A percentile compares a stretch with the other conserved stretches of the same genome.
These are phyloP conservation scores for Latrodectus hesperus DNA, from an alignment of 2,888 invertebrate species.

Conservation along the genomic window DNA sequence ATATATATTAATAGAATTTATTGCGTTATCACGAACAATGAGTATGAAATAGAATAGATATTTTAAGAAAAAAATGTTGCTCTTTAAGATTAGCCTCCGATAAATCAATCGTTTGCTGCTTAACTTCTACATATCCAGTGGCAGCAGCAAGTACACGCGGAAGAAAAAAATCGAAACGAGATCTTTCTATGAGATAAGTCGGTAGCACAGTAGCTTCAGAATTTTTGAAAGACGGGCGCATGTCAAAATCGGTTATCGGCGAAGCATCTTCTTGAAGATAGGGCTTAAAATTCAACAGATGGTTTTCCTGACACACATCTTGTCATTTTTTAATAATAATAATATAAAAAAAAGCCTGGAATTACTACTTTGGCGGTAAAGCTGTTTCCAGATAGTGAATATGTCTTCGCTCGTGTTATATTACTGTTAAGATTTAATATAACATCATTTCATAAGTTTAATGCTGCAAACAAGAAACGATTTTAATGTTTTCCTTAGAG, in stretches of 20 bases:
- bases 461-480: no score
- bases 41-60: background rate
- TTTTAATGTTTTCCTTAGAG: no score
- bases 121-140: constrained; percentile 1
- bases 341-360: no score
- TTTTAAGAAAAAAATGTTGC: background rate
- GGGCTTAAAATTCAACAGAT: constrained; percentile 31
- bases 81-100: constrained; percentile 11
- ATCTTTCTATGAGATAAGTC: constrained; percentile 8
- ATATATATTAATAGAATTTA: no score
- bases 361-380: no score
- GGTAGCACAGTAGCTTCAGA: constrained; percentile 17
- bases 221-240: constrained; percentile 39
- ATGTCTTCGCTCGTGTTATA: no score
- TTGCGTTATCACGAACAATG: background rate
- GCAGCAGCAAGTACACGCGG: background rate
- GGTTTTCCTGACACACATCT: constrained; percentile 25
- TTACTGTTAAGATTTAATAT: no score
- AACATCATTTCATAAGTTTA: no score
- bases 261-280: background rate
- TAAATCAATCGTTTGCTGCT: constrained; percentile 11
- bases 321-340: no score
- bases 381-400: no score
- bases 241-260: constrained; percentile 41
- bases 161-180: background rate